Base-by-base conservation (phyloP, 2,888 invertebrate genomes). In the Drosophila gaucha region DNA sequence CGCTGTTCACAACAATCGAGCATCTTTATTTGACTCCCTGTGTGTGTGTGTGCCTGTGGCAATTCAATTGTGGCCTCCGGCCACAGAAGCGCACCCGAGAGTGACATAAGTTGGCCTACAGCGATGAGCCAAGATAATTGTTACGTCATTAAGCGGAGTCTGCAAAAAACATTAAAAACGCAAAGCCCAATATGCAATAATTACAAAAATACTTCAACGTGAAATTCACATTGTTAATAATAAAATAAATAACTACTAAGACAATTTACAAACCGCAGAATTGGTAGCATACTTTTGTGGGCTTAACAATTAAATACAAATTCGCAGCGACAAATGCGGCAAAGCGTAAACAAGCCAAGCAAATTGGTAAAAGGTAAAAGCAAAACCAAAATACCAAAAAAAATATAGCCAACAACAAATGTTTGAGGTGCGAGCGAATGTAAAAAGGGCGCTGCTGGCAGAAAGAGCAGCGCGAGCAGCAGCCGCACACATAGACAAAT, bases 121-220 rank as follows among this genome's bases (percentile, higher is more conserved):
- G 57, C 54, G 78, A 66, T 75, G 79, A 67, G 74, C 74, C 66
- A 65, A 80, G 82, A 83, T 83, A 88, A 82, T 86, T 87, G 87
- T 87, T 87, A 87, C 80, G 88, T 84, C 87, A 87, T 84, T 88
- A 87, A 83, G 67, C 52, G 78, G 36, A 46, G 72, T 63, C 77
- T 72, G 77, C 69, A 65, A 49, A 67, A 65, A 57, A 39, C 36
- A 35, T 28, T 36, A 55, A 60, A 59, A 33, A 5, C 12, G 18
- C n/a, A 28, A n/a, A n/a, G 16, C 24, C n/a, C 9, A 20, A 9
- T 14, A 18, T 18, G n/a, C 18, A 14, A 62, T 69, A 73, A 43
- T 66, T 18, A 18, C 18, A 14, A 62, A 71, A 73, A 43, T 66
- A 69, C 60, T 62, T 59, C 50, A 56, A 70, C 64, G 22, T 70